phyloP scores from a whole-genome alignment of 2,888 invertebrate species.

The Gari tellinella region DNA sequence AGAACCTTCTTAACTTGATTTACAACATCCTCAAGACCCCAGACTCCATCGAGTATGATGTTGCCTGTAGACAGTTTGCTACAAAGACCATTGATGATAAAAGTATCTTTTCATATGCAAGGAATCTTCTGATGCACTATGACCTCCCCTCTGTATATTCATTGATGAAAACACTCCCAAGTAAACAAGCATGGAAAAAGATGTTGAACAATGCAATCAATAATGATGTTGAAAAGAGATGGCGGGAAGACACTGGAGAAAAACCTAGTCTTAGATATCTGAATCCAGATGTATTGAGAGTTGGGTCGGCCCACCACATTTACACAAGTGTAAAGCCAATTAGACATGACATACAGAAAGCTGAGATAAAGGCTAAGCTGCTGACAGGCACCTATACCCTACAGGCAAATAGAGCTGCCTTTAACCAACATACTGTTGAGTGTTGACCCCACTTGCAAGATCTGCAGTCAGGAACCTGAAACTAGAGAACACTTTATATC shows the following conservation, averaged over 20 bases:
- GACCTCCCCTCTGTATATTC: constrained; percentile 1
- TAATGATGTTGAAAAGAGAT: constrained; percentile 1
- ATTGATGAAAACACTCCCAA: neutral
- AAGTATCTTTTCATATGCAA: neutral
- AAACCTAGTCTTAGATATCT: too few species aligned
- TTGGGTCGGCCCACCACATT: constrained; percentile 2
- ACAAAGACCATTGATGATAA: neutral
- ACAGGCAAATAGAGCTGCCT: too few species aligned
- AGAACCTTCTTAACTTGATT: constrained; percentile 2
- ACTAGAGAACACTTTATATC: constrained; percentile 5
- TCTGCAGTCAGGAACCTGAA: constrained; percentile 2
- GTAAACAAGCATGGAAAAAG: neutral
- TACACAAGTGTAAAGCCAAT: neutral
- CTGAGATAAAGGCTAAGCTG: too few species aligned
- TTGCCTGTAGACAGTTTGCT: constrained; percentile 10
- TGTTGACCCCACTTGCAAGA: constrained; percentile 2
- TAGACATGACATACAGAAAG: too few species aligned
- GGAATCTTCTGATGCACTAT: neutral
- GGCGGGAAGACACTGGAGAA: constrained; percentile 3
- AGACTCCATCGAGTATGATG: neutral
- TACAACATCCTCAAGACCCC: neutral
- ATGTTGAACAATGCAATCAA: neutral
- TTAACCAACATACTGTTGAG: too few species aligned
- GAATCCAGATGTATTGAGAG: too few species aligned
- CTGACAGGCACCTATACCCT: too few species aligned